These are phyloP conservation scores for Natrix natrix DNA, from an alignment of 2,797 vertebrate genomes.

Conservation along the genomic window DNA sequence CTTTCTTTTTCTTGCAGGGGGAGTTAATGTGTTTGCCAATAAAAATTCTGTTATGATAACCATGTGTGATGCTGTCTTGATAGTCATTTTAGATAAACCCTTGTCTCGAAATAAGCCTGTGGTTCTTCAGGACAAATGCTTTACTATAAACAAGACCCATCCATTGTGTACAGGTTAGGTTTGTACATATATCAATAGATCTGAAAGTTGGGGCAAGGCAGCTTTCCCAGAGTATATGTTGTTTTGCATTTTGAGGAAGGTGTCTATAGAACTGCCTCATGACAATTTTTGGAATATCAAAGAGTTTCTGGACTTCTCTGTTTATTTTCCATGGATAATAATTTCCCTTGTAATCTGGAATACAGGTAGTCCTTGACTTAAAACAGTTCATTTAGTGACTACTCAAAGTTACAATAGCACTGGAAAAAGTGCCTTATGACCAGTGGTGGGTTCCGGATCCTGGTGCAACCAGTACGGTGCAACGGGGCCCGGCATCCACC, in stretches of 20 bases:
- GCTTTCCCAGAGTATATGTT: not conserved
- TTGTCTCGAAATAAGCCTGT: rapidly evolving
- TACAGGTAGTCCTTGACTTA: not conserved
- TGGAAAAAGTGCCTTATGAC: not conserved
- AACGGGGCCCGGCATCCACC: too few species aligned
- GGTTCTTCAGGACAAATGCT: not conserved
- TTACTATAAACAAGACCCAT: not conserved
- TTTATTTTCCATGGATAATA: not conserved
- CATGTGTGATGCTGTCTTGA: slow-evolving; percentile 39
- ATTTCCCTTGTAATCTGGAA: not conserved
- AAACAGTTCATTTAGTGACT: not conserved
- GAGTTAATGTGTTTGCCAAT: slow-evolving; percentile 75
- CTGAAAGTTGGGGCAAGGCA: not conserved
- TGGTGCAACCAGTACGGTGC: too few species aligned
- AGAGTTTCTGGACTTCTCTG: not conserved
- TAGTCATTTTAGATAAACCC: not conserved
- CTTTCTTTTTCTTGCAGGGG: slow-evolving; percentile 62
- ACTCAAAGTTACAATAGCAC: not conserved
- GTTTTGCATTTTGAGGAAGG: not conserved
- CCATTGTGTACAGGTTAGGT: not conserved
- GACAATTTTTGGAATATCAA: not conserved
- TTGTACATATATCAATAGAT: not conserved
- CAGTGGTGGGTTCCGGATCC: too few species aligned
- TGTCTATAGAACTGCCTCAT: not conserved
- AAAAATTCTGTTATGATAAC: slow-evolving; percentile 68